phyloP scores from a whole-genome alignment of 2,888 invertebrate genomes.

The Drosophila paracracens region DNA sequence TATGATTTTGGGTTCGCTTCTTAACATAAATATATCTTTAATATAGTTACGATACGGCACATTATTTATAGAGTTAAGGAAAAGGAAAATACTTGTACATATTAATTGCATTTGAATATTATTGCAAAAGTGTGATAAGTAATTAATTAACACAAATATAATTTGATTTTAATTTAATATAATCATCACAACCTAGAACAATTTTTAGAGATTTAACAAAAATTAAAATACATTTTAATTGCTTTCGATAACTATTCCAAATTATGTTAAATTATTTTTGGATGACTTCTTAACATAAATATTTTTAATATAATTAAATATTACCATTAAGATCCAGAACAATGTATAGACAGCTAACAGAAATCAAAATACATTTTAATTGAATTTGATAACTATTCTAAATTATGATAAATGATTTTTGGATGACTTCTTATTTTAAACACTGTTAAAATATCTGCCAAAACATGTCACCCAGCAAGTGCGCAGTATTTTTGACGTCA shows the following conservation, averaged over 20 bases:
- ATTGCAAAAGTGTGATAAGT: not conserved
- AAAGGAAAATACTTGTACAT: not conserved
- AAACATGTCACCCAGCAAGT: conserved; percentile 20
- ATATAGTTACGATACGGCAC: not conserved
- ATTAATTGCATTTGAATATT: not conserved
- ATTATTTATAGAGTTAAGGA: not conserved
- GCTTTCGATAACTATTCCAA: not conserved
- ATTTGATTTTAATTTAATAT: not conserved
- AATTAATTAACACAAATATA: not conserved
- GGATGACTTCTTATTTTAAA: not conserved
- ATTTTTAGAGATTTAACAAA: not conserved
- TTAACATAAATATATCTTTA: not conserved
- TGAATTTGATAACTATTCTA: not conserved
- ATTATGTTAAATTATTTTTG: not conserved
- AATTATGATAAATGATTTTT: not conserved
- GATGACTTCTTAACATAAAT: not conserved
- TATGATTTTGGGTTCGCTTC: not conserved
- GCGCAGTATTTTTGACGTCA: conserved; percentile 33
- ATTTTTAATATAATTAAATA: not conserved
- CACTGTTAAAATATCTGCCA: not conserved
- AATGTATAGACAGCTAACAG: not conserved
- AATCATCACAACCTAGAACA: not conserved
- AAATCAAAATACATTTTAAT: not conserved
- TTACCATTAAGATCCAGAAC: not conserved
- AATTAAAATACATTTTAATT: not conserved